A percentile compares a stretch with the other conserved stretches of the same genome.
Evolutionary conservation across 2,797 vertebrate species (phyloP).

Genomic region (Ctenopoma kingsleyae): DNA sequence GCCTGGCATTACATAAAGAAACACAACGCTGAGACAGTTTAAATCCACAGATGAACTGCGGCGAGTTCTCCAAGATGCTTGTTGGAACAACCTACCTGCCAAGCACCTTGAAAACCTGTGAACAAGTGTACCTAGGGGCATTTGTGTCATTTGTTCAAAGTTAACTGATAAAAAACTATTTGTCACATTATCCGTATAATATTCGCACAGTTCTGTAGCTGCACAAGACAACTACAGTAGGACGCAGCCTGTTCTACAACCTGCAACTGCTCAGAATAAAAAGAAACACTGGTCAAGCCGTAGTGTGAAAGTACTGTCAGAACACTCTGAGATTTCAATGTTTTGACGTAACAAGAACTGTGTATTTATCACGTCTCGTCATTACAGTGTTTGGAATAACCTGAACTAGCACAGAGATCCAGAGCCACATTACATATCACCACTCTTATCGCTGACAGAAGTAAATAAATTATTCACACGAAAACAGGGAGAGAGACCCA

Average conservation of each 20-base stretch:
- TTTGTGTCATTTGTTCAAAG: not conserved
- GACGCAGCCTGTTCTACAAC: slow-evolving; percentile 4
- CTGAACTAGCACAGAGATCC: slow-evolving; percentile 48
- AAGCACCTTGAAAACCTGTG: not conserved
- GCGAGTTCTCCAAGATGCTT: not conserved
- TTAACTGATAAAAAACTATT: not conserved
- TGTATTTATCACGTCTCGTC: slow-evolving; percentile 71
- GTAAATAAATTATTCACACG: slow-evolving; percentile 83
- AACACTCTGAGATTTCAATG: slow-evolving; percentile 47
- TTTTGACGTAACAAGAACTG: slow-evolving; percentile 58
- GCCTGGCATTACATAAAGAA: not conserved
- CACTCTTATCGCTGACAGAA: slow-evolving; percentile 66
- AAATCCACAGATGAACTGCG: not conserved
- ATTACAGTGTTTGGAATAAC: slow-evolving; percentile 62
- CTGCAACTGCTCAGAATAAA: slow-evolving; percentile 5
- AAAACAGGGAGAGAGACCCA: slow-evolving; percentile 50
- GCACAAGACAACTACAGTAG: not conserved
- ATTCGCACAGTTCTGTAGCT: not conserved
- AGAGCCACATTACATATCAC: slow-evolving; percentile 49
- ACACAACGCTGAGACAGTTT: not conserved
- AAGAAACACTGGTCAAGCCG: slow-evolving; percentile 32
- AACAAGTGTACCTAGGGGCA: not conserved
- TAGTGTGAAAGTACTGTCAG: slow-evolving; percentile 35
- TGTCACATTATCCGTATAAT: no score
- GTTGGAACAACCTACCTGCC: not conserved